Base-by-base conservation (phyloP, 2,113 vertebrate species). In the Erythrolamprus reginae region DNA sequence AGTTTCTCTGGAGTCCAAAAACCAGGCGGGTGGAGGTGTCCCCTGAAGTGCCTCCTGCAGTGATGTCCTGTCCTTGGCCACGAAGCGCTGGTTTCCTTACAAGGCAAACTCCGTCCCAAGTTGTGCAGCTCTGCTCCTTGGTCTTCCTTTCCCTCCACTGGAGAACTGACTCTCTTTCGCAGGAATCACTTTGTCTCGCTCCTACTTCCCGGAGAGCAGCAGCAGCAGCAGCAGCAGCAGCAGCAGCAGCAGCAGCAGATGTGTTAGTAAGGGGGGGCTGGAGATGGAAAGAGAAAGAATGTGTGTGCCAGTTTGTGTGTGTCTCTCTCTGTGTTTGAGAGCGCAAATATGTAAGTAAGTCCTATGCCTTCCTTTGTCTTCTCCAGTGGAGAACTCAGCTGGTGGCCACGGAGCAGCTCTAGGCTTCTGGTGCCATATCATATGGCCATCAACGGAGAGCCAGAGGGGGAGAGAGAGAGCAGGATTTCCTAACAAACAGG, bases 1-100 rank as follows among this genome's bases (percentile, higher is more conserved):
- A 96, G 92, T 97, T 96, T 95, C 97, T 96, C 56, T 70, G 84
- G 88, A 58, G 84, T 86, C 28, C 28, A 21, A 88, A 45, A 56
- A 84, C 45, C 77, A 91, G 38, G 50, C 33, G n/a, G 88, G 48
- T 12, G 58, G 84, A 92, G 48, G 58, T 84, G n/a, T 87, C 70
- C 4, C 33, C 90, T 13, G 26, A 50, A n/a, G 24, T 58, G 82
- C 58, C 90, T 42, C 13, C 42, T 45, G 45, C 3, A 45, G 45
- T 45, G 77, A 58, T 6, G 45, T 47, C 77, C 38, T 28, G 28
- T 42, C n/a, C 65, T 58, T 50, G 24, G 17, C 47, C 51, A 91
- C 5, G 53, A 51, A 88, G 24, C 88, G 38, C 91, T 83, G 82
- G 84, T 87, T 87, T 88, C 28, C 47, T 83, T 5, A 47, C n/a